A percentile compares a stretch with the other conserved stretches of the same genome.
These are phyloP conservation scores for Propithecus coquereli DNA, from an alignment of 2,113 vertebrate genomes.

Conservation along the genomic window DNA sequence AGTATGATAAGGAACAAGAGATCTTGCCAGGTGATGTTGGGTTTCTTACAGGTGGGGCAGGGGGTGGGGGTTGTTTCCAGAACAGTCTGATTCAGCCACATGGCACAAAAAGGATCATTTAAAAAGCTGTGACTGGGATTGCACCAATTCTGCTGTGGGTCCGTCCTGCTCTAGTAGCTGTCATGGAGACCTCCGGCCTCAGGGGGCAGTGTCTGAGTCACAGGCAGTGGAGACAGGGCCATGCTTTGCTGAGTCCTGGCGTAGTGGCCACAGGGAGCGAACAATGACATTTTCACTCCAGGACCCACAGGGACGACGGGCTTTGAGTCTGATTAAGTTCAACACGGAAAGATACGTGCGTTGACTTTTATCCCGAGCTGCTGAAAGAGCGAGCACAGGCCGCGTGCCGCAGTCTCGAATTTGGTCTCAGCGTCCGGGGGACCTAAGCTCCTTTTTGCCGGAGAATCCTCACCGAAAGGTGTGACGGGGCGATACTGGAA, in stretches of 20 bases:
- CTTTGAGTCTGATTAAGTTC: neutral
- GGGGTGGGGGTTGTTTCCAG: accelerated
- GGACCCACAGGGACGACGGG: neutral
- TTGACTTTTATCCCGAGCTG: too few species aligned
- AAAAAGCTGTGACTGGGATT: neutral
- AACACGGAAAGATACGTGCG: accelerated
- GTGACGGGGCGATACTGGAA: neutral
- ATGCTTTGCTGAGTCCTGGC: neutral
- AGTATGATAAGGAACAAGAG: neutral
- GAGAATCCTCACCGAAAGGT: neutral
- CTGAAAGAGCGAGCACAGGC: accelerated
- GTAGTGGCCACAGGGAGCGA: neutral
- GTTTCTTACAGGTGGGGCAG: neutral
- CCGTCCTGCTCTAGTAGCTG: accelerated
- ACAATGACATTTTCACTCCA: neutral
- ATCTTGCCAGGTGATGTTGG: neutral
- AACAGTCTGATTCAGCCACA: neutral
- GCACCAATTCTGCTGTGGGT: accelerated
- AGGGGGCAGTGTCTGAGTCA: neutral
- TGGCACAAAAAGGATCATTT: too few species aligned
- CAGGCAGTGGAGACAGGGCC: neutral
- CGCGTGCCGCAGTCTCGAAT: accelerated
- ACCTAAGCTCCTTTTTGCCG: neutral
- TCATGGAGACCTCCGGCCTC: neutral
- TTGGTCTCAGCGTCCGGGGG: accelerated